phyloP scores from a whole-genome alignment of 2,888 invertebrate genomes.

The Brassicogethes aeneus region DNA sequence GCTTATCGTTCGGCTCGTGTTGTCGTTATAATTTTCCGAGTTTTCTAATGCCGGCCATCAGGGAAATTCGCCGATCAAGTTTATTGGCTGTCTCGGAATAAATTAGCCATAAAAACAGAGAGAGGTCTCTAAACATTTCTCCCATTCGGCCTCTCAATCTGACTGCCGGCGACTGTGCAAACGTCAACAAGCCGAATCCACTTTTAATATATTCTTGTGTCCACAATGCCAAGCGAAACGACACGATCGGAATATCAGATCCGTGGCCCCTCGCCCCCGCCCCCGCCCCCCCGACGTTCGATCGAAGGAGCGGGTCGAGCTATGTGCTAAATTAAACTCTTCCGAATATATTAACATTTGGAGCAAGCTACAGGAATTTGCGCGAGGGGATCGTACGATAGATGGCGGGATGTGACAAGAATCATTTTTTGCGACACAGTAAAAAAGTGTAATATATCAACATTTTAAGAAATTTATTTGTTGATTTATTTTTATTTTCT shows the following conservation, averaged over 20 bases:
- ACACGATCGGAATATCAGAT: slow-evolving; percentile 41
- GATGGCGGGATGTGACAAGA: no score
- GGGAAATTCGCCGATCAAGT: no score
- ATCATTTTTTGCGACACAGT: no score
- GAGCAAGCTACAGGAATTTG: slow-evolving; percentile 30
- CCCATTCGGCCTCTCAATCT: slow-evolving; percentile 21
- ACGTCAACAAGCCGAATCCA: slow-evolving; percentile 41
- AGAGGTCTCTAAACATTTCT: background rate
- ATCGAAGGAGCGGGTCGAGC: slow-evolving; percentile 25
- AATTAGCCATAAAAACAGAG: background rate
- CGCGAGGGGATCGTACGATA: slow-evolving; percentile 18
- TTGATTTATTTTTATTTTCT: no score
- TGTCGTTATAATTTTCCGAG: no score
- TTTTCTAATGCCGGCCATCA: no score
- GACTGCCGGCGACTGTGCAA: slow-evolving; percentile 36
- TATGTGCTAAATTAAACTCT: slow-evolving; percentile 44
- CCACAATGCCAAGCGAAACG: slow-evolving; percentile 37
- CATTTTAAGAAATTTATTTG: no score
- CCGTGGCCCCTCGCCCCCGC: slow-evolving; percentile 19
- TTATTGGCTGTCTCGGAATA: no score
- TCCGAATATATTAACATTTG: slow-evolving; percentile 43
- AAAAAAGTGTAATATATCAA: no score
- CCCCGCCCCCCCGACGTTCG: slow-evolving; percentile 17
- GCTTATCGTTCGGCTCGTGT: no score
- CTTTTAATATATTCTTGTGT: slow-evolving; percentile 43